phyloP scores from a whole-genome alignment of 1,140 invertebrate species.

The Acyrthosiphon pisum region DNA sequence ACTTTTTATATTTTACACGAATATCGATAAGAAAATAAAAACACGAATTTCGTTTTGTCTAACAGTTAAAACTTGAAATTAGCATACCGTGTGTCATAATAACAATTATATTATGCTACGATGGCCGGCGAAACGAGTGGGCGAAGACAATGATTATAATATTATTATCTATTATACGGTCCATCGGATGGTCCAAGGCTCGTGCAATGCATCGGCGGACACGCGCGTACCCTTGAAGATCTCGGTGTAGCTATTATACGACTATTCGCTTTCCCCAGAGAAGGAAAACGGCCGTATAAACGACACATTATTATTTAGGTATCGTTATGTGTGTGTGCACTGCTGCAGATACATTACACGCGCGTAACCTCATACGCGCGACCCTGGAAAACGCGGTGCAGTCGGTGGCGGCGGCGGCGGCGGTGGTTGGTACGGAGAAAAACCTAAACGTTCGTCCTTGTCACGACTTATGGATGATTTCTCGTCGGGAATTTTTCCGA shows the following conservation, averaged over 20 bases:
- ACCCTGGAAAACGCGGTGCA: constrained; percentile 33
- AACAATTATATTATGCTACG: not conserved
- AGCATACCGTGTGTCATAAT: not conserved
- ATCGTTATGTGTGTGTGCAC: not conserved
- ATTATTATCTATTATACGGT: constrained; percentile 26
- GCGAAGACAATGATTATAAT: not conserved
- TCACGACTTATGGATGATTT: constrained; percentile 35
- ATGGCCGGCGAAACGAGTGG: not conserved
- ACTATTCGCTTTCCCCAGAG: constrained; percentile 29
- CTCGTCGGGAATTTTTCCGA: constrained; percentile 24
- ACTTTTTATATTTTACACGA: not conserved
- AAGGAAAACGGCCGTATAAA: constrained; percentile 1
- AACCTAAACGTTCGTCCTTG: constrained; percentile 40
- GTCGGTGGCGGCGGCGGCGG: not conserved
- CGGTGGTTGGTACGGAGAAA: not conserved
- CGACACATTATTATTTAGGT: not conserved
- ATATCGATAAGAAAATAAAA: not conserved
- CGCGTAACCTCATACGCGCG: constrained; percentile 41
- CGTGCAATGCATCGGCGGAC: constrained; percentile 29
- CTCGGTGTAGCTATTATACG: not conserved
- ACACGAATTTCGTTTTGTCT: not conserved
- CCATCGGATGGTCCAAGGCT: constrained; percentile 55
- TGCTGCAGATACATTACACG: constrained; percentile 3
- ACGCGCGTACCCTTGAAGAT: constrained; percentile 32
- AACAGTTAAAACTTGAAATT: not conserved